Percentiles rank a stretch among this genome's conserved stretches.
phyloP scores from a whole-genome alignment of 1,140 invertebrate genomes.

The Pseudomyrmex sp. region DNA sequence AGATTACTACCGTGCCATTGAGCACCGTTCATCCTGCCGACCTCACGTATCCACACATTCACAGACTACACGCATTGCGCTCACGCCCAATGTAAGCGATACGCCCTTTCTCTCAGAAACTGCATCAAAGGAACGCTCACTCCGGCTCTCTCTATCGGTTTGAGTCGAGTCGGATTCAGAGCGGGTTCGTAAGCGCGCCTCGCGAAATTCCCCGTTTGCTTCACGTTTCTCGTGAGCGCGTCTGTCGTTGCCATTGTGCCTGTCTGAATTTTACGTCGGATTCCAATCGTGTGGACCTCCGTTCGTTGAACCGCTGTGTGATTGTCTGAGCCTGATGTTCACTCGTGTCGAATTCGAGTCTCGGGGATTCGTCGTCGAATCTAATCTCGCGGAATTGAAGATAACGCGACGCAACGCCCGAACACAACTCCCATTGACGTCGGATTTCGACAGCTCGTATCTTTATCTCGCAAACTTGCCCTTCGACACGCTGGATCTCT shows the following conservation, averaged over 20 bases:
- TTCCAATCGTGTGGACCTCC: constrained; percentile 16
- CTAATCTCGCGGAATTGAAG: constrained; percentile 51
- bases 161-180: constrained; percentile 38
- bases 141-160: constrained; percentile 58
- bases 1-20: constrained; percentile 53
- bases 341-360: constrained; percentile 3
- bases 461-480: not conserved
- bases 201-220: constrained; percentile 54
- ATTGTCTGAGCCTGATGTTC: constrained; percentile 32
- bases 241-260: constrained; percentile 16
- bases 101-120: constrained; percentile 27
- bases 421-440: constrained; percentile 10
- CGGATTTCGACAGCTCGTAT: constrained; percentile 25
- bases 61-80: too few relatives aligned
- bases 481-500: constrained; percentile 12
- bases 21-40: constrained; percentile 37
- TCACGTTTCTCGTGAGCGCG: constrained; percentile 6
- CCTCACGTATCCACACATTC: constrained; percentile 12
- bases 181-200: constrained; percentile 40
- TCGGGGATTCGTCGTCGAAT: constrained; percentile 31
- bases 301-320: not conserved
- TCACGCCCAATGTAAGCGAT: not conserved
- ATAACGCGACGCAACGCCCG: constrained; percentile 36
- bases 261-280: constrained; percentile 45
- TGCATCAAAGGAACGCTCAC: constrained; percentile 58